A percentile compares a stretch with the other conserved stretches of the same genome.
These are phyloP conservation scores for Hylaeus volcanicus DNA, from an alignment of 1,140 invertebrate genomes.

Conservation along the genomic window DNA sequence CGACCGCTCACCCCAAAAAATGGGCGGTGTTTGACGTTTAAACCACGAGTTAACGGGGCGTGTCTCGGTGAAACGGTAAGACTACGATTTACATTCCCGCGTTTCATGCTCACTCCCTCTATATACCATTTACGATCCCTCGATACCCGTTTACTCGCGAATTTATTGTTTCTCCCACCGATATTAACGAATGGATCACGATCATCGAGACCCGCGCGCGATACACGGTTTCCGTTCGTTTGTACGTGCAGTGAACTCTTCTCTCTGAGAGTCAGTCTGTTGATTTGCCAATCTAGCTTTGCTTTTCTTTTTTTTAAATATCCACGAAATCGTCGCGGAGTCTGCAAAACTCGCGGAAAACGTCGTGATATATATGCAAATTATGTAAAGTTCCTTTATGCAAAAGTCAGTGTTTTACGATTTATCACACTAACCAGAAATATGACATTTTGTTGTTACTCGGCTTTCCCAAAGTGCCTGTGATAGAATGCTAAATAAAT, in stretches of 20 bases:
- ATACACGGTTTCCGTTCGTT: background rate
- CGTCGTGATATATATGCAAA: too few species aligned
- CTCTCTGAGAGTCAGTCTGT: background rate
- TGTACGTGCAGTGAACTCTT: constrained; percentile 20
- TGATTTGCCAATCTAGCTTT: background rate
- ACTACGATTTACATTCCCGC: constrained; percentile 69
- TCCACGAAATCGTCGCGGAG: too few species aligned
- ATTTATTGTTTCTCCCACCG: constrained; percentile 52
- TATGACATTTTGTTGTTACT: too few species aligned
- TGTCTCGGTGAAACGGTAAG: constrained; percentile 63
- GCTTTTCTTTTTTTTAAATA: background rate
- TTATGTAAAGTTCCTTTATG: too few species aligned
- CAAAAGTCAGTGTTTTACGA: too few species aligned
- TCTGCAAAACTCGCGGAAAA: too few species aligned
- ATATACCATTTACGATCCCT: constrained; percentile 16
- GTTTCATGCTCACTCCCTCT: constrained; percentile 35
- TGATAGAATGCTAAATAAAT: too few species aligned
- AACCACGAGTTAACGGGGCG: constrained; percentile 71
- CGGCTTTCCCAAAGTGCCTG: too few species aligned
- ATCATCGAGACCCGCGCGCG: background rate
- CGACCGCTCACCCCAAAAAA: constrained; percentile 55
- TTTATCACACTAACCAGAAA: too few species aligned
- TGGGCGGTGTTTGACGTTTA: constrained; percentile 60
- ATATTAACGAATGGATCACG: constrained; percentile 39
- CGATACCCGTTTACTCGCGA: background rate